Base-by-base conservation (phyloP, 2,888 invertebrate species). In the Drosophila cyrtoloma region DNA sequence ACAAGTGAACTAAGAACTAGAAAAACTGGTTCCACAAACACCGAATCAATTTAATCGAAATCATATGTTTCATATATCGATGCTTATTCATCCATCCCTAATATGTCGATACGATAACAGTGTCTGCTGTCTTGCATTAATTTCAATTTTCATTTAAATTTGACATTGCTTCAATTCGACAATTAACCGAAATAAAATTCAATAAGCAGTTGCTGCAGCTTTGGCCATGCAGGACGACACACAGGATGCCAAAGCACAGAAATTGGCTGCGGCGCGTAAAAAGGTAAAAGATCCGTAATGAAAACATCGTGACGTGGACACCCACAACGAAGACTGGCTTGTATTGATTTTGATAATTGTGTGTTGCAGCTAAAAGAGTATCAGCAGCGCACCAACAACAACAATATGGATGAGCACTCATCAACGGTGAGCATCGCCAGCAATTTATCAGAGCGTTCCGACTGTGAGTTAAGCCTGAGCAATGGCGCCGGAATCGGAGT, bases 221-320 rank as follows among this genome's bases (percentile, higher is more conserved):
- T 60, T 70, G 77, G 81, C 70, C 77, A 93, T 93, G 93, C 91
- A 91, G 12, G 92, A 92, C 69, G 92, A 92, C 62, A 77, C 90
- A 30, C 91, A 91, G 32, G 92, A 93, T 79, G 89, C 69, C 58
- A 93, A 93, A 72, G 92, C 92, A 6, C 91, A 92, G 65, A 93
- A 93, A 65, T 72, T 93, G 74, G 93, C 93, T 26, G 93, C 93
- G 10, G 93, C 93, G 9, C 86, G 92, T 30, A 93, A 92, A 80
- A 93, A 93, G 93, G 93, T 93, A 90, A 64, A 77, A 53, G 39
- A 14, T 16, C 1, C 47, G 50, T 56, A 65, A 33, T 59, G 32
- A 70, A 73, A 71, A 68, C 67, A 65, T 86, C 66, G 75, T 88
- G 89, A 89, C 90, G 84, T 90, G 89, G 87, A 90, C 91, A 74